phyloP scores from a whole-genome alignment of 2,888 invertebrate genomes.

The Petrolisthes manimaculis region DNA sequence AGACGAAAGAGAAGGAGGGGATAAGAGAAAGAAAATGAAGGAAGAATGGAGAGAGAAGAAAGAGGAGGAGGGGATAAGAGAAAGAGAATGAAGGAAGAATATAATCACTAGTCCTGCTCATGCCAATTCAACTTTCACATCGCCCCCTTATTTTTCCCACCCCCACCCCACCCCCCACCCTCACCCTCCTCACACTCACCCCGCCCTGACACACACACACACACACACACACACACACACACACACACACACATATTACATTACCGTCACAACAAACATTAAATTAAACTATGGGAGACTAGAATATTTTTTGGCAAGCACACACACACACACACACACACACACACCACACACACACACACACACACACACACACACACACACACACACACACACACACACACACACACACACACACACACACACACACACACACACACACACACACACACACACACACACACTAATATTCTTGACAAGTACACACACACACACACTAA shows the following conservation, averaged over 20 bases:
- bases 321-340: constrained; percentile 4
- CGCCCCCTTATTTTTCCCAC: not conserved
- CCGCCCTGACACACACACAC: constrained; percentile 6
- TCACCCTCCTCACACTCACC: not conserved
- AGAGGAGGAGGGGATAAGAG: not conserved
- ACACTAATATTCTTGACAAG: too few relatives aligned
- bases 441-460: constrained; percentile 13
- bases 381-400: not conserved
- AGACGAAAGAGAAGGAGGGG: too few relatives aligned
- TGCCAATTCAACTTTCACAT: not conserved
- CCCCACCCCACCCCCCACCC: not conserved
- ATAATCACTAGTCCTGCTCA: not conserved
- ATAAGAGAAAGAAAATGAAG: not conserved
- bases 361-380: not conserved
- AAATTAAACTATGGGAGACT: too few relatives aligned
- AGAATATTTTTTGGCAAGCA: too few relatives aligned
- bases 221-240: constrained; percentile 4
- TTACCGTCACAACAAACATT: too few relatives aligned
- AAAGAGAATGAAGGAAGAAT: not conserved
- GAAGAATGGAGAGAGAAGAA: not conserved
- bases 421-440: constrained; percentile 19
- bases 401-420: constrained; percentile 4
- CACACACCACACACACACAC: too few relatives aligned
- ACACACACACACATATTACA: not conserved
- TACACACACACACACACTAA: constrained; percentile 27